Percentiles rank a stretch among this genome's conserved stretches.
phyloP scores from a whole-genome alignment of 1,140 invertebrate species.

The Eupristina koningsbergeri region DNA sequence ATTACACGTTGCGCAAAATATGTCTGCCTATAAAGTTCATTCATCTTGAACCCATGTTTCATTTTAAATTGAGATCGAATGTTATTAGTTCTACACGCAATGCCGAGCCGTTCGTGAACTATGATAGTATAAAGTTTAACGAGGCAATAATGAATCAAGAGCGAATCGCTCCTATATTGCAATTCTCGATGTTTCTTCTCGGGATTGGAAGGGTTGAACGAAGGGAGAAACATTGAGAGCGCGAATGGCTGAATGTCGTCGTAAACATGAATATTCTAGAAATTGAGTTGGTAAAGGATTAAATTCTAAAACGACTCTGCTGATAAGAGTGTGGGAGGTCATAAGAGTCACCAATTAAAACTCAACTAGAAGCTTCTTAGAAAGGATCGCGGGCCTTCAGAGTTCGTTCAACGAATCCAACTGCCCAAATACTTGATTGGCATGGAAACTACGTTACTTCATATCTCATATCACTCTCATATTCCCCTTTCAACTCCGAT shows the following conservation, averaged over 20 bases:
- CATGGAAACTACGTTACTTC: conserved; percentile 61
- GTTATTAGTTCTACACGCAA: background rate
- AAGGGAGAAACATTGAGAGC: background rate
- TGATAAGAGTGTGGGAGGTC: too few species aligned
- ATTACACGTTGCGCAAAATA: background rate
- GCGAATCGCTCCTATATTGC: background rate
- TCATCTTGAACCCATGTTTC: background rate
- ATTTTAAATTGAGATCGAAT: background rate
- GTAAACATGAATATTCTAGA: background rate
- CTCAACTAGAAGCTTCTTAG: too few species aligned
- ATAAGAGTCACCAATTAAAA: too few species aligned
- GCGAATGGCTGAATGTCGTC: background rate
- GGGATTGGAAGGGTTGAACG: background rate
- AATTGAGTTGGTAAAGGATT: too few species aligned
- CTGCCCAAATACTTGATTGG: conserved; percentile 69
- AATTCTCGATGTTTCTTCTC: background rate
- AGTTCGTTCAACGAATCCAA: conserved; percentile 67
- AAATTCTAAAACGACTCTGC: background rate
- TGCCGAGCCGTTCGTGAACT: too few species aligned
- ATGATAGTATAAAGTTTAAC: too few species aligned
- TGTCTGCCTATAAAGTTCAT: background rate
- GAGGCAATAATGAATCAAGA: background rate
- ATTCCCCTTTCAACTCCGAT: background rate
- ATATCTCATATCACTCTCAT: conserved; percentile 49
- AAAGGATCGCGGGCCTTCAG: too few species aligned